Conservation (phyloP, 2,113 vertebrate species). For the rat (Rattus norvegicus) region DNA sequence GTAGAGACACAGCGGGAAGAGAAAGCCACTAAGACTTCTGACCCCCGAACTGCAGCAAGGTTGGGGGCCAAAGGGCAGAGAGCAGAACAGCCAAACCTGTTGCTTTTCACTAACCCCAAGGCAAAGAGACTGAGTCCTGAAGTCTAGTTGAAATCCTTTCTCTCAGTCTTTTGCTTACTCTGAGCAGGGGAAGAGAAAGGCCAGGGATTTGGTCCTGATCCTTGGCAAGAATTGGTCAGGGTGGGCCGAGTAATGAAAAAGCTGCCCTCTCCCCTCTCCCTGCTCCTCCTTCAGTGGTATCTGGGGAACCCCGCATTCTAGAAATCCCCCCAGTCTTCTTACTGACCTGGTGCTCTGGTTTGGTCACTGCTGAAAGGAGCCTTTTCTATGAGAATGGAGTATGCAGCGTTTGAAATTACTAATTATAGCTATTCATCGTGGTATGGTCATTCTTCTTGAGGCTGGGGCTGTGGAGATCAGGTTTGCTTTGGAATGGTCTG, state of each 20-base stretch:
- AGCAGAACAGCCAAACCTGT: not conserved
- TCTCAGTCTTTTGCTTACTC: too few relatives aligned
- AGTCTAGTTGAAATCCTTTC: not conserved
- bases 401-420: not conserved
- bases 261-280: too few relatives aligned
- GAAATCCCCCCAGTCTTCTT: not conserved
- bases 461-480: not conserved
- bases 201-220: not conserved
- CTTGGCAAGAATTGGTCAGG: not conserved
- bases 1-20: not conserved
- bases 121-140: too few relatives aligned
- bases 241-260: not conserved
- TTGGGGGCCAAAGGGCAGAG: too few relatives aligned
- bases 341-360: not conserved
- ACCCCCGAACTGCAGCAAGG: not conserved
- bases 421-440: not conserved
- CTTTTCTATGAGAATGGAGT: not conserved
- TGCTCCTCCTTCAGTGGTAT: too few relatives aligned
- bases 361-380: not conserved
- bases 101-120: not conserved
- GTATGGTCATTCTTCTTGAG: rapidly evolving
- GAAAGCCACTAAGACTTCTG: not conserved
- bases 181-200: not conserved
- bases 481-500: not conserved
- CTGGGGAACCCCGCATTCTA: not conserved